Conservation (phyloP, 2,113 vertebrate species). For the Mobula birostris region DNA sequence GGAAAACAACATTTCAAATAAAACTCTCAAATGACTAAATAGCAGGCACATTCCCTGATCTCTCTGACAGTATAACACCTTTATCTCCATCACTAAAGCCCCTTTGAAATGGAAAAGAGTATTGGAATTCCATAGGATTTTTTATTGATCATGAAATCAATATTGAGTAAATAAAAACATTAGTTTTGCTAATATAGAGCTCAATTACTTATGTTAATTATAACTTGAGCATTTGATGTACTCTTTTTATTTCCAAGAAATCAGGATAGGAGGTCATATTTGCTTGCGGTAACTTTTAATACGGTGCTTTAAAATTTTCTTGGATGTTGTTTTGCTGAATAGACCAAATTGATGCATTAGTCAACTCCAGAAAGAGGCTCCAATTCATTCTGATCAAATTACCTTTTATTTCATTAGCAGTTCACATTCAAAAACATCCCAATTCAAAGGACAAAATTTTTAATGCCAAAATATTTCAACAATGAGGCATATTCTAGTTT, state of each 20-base stretch:
- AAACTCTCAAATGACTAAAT: not conserved
- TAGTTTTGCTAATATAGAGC: not conserved
- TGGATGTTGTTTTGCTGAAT: not conserved
- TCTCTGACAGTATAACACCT: not conserved
- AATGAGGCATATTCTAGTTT: not conserved
- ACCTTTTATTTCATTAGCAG: not conserved
- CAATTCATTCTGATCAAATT: not conserved
- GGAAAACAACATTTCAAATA: not conserved
- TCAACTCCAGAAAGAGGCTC: not conserved
- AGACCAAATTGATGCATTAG: not conserved
- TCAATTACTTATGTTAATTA: not conserved
- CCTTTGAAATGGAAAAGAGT: not conserved
- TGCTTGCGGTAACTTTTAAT: not conserved
- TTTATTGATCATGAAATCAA: not conserved
- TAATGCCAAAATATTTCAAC: not conserved
- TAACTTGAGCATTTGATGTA: not conserved
- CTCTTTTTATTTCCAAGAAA: not conserved
- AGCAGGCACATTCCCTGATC: not conserved
- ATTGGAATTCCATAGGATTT: not conserved
- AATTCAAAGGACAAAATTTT: not conserved
- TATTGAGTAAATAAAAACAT: not conserved
- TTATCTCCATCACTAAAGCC: not conserved
- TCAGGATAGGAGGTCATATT: not conserved
- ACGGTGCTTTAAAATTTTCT: no score
- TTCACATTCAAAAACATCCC: not conserved